phyloP scores from a whole-genome alignment of 2,113 vertebrate species.

The Tachysurus vachellii region DNA sequence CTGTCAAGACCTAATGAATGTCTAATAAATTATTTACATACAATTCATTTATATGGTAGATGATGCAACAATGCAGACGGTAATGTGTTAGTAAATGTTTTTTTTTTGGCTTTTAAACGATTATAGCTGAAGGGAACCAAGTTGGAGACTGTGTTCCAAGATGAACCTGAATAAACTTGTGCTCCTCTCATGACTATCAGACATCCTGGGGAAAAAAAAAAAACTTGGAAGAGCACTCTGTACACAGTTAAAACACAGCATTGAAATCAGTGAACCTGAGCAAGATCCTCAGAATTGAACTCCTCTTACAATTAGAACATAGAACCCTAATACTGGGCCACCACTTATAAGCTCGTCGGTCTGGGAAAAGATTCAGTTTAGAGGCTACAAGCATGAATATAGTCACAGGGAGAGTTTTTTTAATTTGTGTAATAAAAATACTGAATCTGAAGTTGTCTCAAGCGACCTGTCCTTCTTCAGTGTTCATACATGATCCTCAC shows the following conservation, averaged over 20 bases:
- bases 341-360: too few species aligned
- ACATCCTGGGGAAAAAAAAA: background rate
- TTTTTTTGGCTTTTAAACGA: background rate
- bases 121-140: background rate
- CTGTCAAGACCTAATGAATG: background rate
- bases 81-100: background rate
- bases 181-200: slow-evolving; percentile 8
- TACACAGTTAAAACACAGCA: background rate
- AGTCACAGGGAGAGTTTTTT: background rate
- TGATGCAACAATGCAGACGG: background rate
- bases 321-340: background rate
- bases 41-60: background rate
- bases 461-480: background rate
- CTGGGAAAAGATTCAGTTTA: background rate
- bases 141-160: background rate
- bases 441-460: background rate
- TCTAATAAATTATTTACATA: background rate
- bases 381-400: background rate
- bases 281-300: background rate
- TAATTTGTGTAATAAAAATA: background rate
- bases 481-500: background rate
- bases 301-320: background rate
- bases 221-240: background rate
- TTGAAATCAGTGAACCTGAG: background rate
- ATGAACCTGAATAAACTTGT: background rate